Evolutionary conservation across 1,140 invertebrate species (phyloP).

Genomic region (Zaprionus nigranus): DNA sequence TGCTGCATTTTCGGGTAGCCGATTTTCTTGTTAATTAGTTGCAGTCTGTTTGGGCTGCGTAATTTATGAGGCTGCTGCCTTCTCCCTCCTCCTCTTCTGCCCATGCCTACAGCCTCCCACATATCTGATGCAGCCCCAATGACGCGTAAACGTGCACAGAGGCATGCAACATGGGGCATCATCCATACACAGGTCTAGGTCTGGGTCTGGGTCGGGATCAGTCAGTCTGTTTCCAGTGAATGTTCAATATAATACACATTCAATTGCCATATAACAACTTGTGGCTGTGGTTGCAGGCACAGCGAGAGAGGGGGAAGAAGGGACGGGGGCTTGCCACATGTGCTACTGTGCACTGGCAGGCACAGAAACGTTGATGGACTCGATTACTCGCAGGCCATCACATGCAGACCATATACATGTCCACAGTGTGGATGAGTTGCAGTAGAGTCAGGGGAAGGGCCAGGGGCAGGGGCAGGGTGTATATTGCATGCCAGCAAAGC

Average conservation of each 20-base stretch:
- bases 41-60: conserved; percentile 74
- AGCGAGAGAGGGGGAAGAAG: background rate
- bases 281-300: conserved; percentile 46
- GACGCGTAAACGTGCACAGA: conserved; percentile 38
- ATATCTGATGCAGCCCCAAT: conserved; percentile 26
- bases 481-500: background rate
- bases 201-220: conserved; percentile 28
- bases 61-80: conserved; percentile 63
- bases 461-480: background rate
- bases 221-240: conserved; percentile 22
- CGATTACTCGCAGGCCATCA: conserved; percentile 45
- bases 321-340: conserved; percentile 34
- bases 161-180: conserved; percentile 43
- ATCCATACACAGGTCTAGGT: conserved; percentile 18
- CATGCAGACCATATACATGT: conserved; percentile 28
- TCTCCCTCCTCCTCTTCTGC: background rate
- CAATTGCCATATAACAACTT: conserved; percentile 73
- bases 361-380: conserved; percentile 31
- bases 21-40: conserved; percentile 79
- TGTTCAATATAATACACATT: conserved; percentile 75
- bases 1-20: conserved; percentile 43
- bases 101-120: background rate
- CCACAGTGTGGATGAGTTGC: background rate
- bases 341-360: conserved; percentile 49
- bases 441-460: background rate